Base-by-base conservation (phyloP, 2,113 vertebrate species). In the Xerus inauris region DNA sequence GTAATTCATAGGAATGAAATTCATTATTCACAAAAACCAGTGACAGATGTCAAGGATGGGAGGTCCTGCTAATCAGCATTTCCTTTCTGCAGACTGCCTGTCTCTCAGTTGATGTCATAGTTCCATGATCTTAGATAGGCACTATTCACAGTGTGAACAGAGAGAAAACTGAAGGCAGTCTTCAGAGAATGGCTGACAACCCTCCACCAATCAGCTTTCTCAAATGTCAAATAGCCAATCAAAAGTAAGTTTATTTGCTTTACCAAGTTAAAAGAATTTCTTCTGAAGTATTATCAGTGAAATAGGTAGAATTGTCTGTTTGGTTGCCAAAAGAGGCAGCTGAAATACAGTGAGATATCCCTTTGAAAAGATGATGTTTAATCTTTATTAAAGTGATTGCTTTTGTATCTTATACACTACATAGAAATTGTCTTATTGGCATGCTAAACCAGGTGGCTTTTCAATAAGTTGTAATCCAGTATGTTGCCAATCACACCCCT, bases 1-100 rank as follows among this genome's bases (percentile, higher is more conserved):
- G 92, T 85, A 94, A 97, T 93, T 95, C 92, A 87, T 82, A 94
- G 91, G 90, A 96, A 96, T 16, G 54, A 59, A 93, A 97, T 96
- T 94, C 93, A 97, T 93, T 96, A 96, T 87, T 98, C 96, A 96
- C 47, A 81, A 89, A 80, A 91, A 67, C 80, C 42, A 92, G 24
- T 94, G 93, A 94, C 93, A 94, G 92, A 96, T 91, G 93, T 95
- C 95, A 89, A 94, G 86, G 76, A 95, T 81, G 93, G 75, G 87
- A 89, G 83, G 47, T 84, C 86, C 93, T 71, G 28, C 91, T 90
- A 65, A 88, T 95, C 95, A 97, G 62, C 83, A 54, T 87, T 94
- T 95, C 77, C 79, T 81, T 86, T 87, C 79, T 62, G 28, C 86
- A 59, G 40, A 54, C 80, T 38, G 67, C 88, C 72, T 94, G 16